These are phyloP conservation scores for Saguinus midas DNA, from an alignment of 2,113 vertebrate genomes.

Conservation along the genomic window DNA sequence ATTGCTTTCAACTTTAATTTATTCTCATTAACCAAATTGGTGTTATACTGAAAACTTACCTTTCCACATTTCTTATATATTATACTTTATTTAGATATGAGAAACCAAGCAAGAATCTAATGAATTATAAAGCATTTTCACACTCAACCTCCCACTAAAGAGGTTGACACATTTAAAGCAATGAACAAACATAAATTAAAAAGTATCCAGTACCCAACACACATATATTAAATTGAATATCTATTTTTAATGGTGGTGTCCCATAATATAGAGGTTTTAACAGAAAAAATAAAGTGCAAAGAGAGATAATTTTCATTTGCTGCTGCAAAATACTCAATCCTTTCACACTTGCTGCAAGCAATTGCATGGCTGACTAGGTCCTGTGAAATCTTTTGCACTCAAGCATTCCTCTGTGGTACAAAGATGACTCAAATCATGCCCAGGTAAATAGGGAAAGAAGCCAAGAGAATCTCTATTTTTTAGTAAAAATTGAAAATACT, in stretches of 20 bases:
- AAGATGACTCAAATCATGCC: neutral
- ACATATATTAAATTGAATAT: neutral
- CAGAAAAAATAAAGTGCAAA: neutral
- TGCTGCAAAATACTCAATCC: neutral
- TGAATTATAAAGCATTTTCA: neutral
- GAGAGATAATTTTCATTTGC: neutral
- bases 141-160: neutral
- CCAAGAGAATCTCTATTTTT: neutral
- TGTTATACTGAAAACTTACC: neutral
- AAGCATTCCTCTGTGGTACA: neutral
- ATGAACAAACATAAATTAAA: neutral
- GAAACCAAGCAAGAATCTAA: neutral
- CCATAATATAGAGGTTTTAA: neutral
- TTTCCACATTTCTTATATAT: neutral
- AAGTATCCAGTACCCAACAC: neutral
- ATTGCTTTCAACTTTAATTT: slow-evolving; percentile 9
- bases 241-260: neutral
- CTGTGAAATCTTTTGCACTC: neutral
- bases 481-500: neutral
- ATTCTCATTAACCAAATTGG: neutral
- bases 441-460: neutral
- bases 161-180: neutral
- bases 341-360: neutral
- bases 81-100: neutral
- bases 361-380: neutral